Percentiles rank a stretch among this genome's conserved stretches.
phyloP scores from a whole-genome alignment of 2,113 vertebrate genomes.

The Tor tambroides region DNA sequence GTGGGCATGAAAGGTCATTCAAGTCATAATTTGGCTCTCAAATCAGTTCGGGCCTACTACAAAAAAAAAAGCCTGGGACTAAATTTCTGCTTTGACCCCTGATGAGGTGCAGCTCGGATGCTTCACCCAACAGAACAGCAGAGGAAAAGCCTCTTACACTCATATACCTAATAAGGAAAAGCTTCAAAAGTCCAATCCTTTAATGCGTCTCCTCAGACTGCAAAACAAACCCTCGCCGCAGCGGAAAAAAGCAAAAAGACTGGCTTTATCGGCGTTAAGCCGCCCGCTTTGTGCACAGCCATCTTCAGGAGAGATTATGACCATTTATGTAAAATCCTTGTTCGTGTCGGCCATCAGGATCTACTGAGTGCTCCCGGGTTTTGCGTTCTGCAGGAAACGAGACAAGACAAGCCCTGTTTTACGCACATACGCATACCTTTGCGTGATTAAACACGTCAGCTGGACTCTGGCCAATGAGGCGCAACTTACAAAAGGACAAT shows the following conservation, averaged over 20 bases:
- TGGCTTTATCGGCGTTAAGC: slow-evolving; percentile 38
- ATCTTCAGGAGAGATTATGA: slow-evolving; percentile 50
- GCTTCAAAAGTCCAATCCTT: slow-evolving; percentile 49
- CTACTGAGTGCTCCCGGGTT: neutral
- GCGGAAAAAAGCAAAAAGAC: slow-evolving; percentile 16
- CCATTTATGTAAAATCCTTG: slow-evolving; percentile 35
- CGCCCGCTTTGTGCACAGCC: neutral
- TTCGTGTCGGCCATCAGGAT: neutral
- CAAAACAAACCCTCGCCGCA: slow-evolving; percentile 49
- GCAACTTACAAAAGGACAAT: slow-evolving; percentile 7
- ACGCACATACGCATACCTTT: neutral
- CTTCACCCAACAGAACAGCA: neutral
- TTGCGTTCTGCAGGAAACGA: slow-evolving; percentile 11
- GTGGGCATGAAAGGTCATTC: neutral
- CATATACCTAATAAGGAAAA: slow-evolving; percentile 51
- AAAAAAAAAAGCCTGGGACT: slow-evolving; percentile 22
- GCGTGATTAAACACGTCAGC: neutral
- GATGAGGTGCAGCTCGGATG: neutral
- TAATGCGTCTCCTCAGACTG: slow-evolving; percentile 70
- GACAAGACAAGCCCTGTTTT: neutral
- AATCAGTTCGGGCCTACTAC: neutral
- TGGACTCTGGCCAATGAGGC: neutral
- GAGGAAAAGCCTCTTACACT: slow-evolving; percentile 41
- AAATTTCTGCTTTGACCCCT: neutral
- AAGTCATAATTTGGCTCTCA: neutral